Base-by-base conservation (phyloP, 1,140 invertebrate species). In the Hyposmocoma kahamanoa region DNA sequence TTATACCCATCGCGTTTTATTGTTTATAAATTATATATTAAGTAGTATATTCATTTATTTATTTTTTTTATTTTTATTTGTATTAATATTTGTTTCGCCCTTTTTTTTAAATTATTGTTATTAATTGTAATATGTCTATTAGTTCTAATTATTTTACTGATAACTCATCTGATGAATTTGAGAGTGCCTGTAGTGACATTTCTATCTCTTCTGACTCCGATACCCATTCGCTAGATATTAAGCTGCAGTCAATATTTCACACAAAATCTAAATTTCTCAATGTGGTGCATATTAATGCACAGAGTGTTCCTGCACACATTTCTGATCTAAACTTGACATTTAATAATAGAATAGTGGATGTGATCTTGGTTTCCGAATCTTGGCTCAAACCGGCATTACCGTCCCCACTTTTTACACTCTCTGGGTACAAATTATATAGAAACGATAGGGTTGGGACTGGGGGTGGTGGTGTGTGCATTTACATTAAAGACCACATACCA, bases 391-490 rank as follows among this genome's bases (percentile, higher is more conserved):
- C 42, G 3, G 26, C 22, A 17, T 13, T 44, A 1, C 22, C 22
- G 1, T 28, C 42, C 24, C 11, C 42, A 8, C 24, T 18, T 24
- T 46, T 21, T 46, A 8, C 28, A 8, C 10, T 46, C 5, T 30
- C 44, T n/a, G 44, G 44, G 2, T 46, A 21, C 20, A 17, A 19
- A n/a, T 21, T 46, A 5, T 22, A 34, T 11, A 28, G 44, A 8
- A 34, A 46, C 36, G 44, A 46, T 21, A 46, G 44, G 17, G 22
- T n/a, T 15, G 30, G 21, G n/a, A 18, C 18, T 18, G 24, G 44
- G 9, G 18, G 44, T 20, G 44, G n/a, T 19, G 44, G 42, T 6
- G 42, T 44, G 0, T 22, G 24, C 11, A 30, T 44, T 44, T 44
- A 44, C 10, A 6, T 44, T 4, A 15, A 10, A 28, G 20, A 13